Conservation (phyloP, 2,113 vertebrate genomes). For the Antennarius striatus region DNA sequence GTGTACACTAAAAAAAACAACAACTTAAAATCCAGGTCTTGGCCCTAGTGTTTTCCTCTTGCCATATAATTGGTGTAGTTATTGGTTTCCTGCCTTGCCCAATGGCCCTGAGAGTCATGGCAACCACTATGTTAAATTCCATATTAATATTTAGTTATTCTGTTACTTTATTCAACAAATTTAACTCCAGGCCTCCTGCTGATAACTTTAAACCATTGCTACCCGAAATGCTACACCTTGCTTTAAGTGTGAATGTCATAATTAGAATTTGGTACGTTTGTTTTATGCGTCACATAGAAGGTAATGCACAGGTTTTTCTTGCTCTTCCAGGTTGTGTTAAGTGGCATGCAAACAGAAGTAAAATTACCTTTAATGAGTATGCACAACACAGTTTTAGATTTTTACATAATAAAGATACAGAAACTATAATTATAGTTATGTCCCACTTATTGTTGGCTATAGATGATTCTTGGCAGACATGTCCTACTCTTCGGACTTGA, state of each 20-base stretch:
- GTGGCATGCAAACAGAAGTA: not conserved
- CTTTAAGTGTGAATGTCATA: too few relatives aligned
- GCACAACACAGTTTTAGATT: not conserved
- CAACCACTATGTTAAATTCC: conserved; percentile 36
- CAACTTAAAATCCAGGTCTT: too few relatives aligned
- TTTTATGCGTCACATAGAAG: not conserved
- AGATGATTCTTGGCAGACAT: conserved; percentile 40
- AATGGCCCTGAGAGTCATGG: conserved; percentile 12
- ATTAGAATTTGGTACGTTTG: not conserved
- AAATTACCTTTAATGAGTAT: not conserved
- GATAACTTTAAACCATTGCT: not conserved
- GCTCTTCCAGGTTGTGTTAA: not conserved
- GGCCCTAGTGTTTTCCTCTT: too few relatives aligned
- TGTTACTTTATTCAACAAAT: conserved; percentile 40
- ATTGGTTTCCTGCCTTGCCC: conserved; percentile 30
- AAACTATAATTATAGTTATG: not conserved
- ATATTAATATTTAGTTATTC: conserved; percentile 41
- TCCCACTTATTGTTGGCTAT: conserved; percentile 27
- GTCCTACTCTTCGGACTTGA: conserved; percentile 36
- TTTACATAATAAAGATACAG: not conserved
- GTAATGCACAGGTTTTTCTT: not conserved
- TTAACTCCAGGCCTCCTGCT: conserved; percentile 39
- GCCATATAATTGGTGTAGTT: conserved; percentile 25
- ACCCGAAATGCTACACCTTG: not conserved
- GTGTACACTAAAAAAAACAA: too few relatives aligned